Base-by-base conservation (phyloP, 2,113 vertebrate species). In the Thalassarche chlororhynchos region DNA sequence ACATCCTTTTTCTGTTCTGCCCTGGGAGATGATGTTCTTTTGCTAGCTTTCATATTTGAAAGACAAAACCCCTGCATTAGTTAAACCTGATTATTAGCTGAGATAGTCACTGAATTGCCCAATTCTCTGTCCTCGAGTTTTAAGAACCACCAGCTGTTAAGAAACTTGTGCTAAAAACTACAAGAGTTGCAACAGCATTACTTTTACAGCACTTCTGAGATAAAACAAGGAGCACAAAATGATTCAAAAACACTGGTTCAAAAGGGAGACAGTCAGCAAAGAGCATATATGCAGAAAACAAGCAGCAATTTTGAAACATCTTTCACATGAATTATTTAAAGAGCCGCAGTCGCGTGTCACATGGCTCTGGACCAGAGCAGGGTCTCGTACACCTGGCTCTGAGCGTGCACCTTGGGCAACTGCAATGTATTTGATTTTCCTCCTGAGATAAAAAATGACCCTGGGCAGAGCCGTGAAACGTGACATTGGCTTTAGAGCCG, bases 301-400 rank as follows among this genome's bases (percentile, higher is more conserved):
- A 90, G 94, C 89, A 91, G 91, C 87, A 85, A 64, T 80, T 96
- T 60, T 20, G 74, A 94, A 90, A 89, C 75, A 87, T 90, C 96
- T 91, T 94, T 94, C 71, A 90, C 84, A 96, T 4, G 21, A 91
- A 94, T 91, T 40, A 95, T 79, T 42, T 57, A 82, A 72, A 85
- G 78, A 80, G 92, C 95, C 58, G 8, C 75, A 55, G 92, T 92
- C 82, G 8, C 87, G 62, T 92, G 82, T 97, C 96, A 96, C 96
- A 49, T 9, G 78, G 95, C 96, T 97, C 95, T 88, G 96, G 80
- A 64, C 68, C 89, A 84, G 79, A 89, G 94, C 88, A 83, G 87
- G 82, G 82, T 61, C 82, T 81, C 1, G 1, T 51, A 34, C 57
- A 55, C 47, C 79, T 75, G 69, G 47, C 82, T 95, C 75, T 17